Conservation (phyloP, 2,888 invertebrate genomes). For the Caenorhabditis imperialis region DNA sequence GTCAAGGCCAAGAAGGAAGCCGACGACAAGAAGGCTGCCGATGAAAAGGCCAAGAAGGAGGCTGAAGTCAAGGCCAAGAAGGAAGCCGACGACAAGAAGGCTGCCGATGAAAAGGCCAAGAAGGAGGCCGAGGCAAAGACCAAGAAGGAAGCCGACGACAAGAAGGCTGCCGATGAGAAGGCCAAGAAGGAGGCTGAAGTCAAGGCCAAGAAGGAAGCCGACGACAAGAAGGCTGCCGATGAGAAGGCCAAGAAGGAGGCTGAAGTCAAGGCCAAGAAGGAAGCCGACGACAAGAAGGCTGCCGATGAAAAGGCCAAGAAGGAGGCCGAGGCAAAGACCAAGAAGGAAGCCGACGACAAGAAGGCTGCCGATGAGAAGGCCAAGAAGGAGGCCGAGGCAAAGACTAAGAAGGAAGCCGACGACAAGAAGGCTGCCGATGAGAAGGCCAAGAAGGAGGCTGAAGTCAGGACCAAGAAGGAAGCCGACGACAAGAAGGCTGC, state of each 20-base stretch:
- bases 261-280: slow-evolving; percentile 11
- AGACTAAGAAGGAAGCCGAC: slow-evolving; percentile 14
- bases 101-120: slow-evolving; percentile 3
- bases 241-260: slow-evolving; percentile 6
- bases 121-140: slow-evolving; percentile 9
- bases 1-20: slow-evolving; percentile 10
- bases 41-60: slow-evolving; percentile 8
- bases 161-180: slow-evolving; percentile 4
- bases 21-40: slow-evolving; percentile 15
- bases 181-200: slow-evolving; percentile 3
- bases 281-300: slow-evolving; percentile 4
- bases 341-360: slow-evolving; percentile 19
- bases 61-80: slow-evolving; percentile 7
- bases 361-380: slow-evolving; percentile 7
- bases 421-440: neutral
- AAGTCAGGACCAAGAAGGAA: slow-evolving; percentile 9
- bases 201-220: slow-evolving; percentile 11
- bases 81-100: slow-evolving; percentile 20
- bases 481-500: slow-evolving; percentile 18
- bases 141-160: slow-evolving; percentile 9
- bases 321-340: slow-evolving; percentile 6
- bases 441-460: slow-evolving; percentile 5
- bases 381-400: slow-evolving; percentile 3
- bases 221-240: slow-evolving; percentile 1
- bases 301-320: slow-evolving; percentile 7